Conservation (phyloP, 2,888 invertebrate genomes). For the Heterodera filipjevi region DNA sequence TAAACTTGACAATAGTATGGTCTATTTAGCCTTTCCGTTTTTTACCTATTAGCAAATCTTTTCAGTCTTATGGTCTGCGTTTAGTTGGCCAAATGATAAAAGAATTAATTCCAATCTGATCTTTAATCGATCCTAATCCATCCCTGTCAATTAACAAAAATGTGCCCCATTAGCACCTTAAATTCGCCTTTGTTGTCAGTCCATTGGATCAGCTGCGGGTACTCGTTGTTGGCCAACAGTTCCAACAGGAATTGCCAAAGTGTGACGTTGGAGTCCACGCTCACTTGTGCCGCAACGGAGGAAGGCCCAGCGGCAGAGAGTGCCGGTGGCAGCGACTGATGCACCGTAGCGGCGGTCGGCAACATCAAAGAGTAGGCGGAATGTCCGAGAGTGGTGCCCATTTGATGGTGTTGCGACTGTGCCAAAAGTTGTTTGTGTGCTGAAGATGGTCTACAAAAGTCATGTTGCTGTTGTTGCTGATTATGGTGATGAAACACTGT, state of each 20-base stretch:
- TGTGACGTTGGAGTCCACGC: slow-evolving; percentile 68
- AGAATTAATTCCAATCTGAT: too few species aligned
- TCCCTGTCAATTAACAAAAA: too few species aligned
- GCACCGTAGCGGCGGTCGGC: not conserved
- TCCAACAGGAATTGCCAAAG: slow-evolving; percentile 74
- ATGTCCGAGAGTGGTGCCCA: not conserved
- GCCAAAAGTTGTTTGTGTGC: slow-evolving; percentile 8
- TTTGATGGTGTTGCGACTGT: not conserved
- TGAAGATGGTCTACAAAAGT: not conserved
- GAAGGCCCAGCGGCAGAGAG: not conserved
- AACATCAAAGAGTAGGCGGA: not conserved
- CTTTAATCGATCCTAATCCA: too few species aligned
- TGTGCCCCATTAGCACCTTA: slow-evolving; percentile 55
- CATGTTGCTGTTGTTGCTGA: not conserved
- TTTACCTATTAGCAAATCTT: too few species aligned
- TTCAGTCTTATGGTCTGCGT: too few species aligned
- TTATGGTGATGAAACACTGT: not conserved
- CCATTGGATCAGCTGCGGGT: slow-evolving; percentile 72
- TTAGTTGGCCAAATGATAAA: too few species aligned
- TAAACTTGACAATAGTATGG: too few species aligned
- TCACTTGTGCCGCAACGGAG: not conserved
- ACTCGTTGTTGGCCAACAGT: slow-evolving; percentile 69
- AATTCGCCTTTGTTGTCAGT: slow-evolving; percentile 72
- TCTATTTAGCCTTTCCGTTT: too few species aligned
- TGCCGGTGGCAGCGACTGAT: not conserved